Evolutionary conservation across 2,888 invertebrate genomes (phyloP).

Genomic region (Cantharis rufa): DNA sequence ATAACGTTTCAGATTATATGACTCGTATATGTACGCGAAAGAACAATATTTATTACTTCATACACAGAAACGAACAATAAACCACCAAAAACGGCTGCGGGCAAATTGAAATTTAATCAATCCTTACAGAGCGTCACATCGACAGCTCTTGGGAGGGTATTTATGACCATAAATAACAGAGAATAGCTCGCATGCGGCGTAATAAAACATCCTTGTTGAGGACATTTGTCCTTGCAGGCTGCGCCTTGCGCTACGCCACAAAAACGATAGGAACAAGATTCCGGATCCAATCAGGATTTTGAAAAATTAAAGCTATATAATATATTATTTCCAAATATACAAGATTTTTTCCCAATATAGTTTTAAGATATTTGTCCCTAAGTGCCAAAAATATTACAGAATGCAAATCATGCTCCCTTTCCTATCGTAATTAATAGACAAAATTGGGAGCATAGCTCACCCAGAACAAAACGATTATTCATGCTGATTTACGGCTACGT

Average conservation of each 20-base stretch:
- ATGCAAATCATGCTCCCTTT: constrained; percentile 23
- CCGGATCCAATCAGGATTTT: constrained; percentile 30
- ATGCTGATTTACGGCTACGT: constrained; percentile 24
- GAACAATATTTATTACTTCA: constrained; percentile 25
- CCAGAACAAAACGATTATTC: constrained; percentile 25
- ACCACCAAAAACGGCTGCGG: constrained; percentile 31
- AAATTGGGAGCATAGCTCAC: constrained; percentile 23
- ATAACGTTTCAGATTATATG: neutral
- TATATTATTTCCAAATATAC: constrained; percentile 13
- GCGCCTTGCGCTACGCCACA: constrained; percentile 25
- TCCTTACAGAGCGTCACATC: constrained; percentile 31
- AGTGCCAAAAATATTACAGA: constrained; percentile 1
- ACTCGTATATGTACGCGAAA: neutral
- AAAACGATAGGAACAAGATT: constrained; percentile 26
- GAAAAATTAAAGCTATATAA: constrained; percentile 26
- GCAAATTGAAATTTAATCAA: constrained; percentile 34
- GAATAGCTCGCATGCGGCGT: constrained; percentile 32
- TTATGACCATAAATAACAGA: constrained; percentile 31
- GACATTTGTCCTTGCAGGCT: constrained; percentile 29
- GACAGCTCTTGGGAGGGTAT: constrained; percentile 33
- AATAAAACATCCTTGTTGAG: constrained; percentile 33
- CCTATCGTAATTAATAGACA: constrained; percentile 31
- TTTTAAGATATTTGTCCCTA: constrained; percentile 7
- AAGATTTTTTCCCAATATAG: constrained; percentile 6
- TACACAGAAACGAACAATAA: constrained; percentile 31